A percentile compares a stretch with the other conserved stretches of the same genome.
These are phyloP conservation scores for Panorpa germanica DNA, from an alignment of 2,888 invertebrate species.

Conservation along the genomic window DNA sequence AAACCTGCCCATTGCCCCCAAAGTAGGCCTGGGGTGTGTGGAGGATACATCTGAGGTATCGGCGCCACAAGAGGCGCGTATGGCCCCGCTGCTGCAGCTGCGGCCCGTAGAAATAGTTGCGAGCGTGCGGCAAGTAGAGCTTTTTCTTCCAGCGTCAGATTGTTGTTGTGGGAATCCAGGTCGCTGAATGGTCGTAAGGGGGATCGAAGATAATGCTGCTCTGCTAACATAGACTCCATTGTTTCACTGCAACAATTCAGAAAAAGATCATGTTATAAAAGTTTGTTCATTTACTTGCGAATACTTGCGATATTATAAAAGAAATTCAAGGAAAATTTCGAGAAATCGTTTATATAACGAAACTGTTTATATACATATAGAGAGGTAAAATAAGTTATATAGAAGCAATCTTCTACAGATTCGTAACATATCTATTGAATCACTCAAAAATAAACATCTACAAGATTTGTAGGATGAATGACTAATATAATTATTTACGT, in stretches of 20 bases:
- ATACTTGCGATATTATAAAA: too few relatives aligned
- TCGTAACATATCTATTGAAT: too few relatives aligned
- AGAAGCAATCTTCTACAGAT: too few relatives aligned
- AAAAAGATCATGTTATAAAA: too few relatives aligned
- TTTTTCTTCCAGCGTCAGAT: conserved; percentile 56
- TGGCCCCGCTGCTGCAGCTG: conserved; percentile 40
- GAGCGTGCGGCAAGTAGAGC: conserved; percentile 59
- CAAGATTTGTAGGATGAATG: too few relatives aligned
- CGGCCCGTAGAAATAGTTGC: conserved; percentile 51
- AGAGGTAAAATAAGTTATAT: too few relatives aligned
- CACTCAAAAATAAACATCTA: too few relatives aligned
- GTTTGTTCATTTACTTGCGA: too few relatives aligned
- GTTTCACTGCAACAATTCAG: conserved; percentile 67
- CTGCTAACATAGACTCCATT: conserved; percentile 76
- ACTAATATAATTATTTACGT: too few relatives aligned
- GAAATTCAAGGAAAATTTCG: too few relatives aligned
- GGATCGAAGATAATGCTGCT: conserved; percentile 65
- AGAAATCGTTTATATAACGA: too few relatives aligned
- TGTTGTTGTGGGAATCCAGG: conserved; percentile 50
- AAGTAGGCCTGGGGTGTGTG: conserved; percentile 20
- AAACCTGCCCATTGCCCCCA: conserved; percentile 58
- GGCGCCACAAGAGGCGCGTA: conserved; percentile 30
- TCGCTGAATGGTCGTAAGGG: conserved; percentile 56
- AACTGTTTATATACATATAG: too few relatives aligned
- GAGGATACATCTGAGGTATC: conserved; percentile 31